phyloP scores from a whole-genome alignment of 2,113 vertebrate genomes.

The Pseudorectes ferrugineus region DNA sequence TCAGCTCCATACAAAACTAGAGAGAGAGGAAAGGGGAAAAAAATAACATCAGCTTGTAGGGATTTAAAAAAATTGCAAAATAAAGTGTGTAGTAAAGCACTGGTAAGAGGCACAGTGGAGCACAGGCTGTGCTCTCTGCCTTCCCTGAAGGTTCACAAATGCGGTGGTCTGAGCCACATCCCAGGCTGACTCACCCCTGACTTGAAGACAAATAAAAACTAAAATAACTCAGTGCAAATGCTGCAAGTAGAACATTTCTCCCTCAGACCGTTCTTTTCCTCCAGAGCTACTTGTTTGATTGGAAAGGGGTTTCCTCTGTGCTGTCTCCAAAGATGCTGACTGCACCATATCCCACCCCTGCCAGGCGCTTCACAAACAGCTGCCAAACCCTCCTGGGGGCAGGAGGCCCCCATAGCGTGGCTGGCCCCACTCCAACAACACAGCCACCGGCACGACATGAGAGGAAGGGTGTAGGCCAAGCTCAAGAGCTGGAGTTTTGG shows the following conservation, averaged over 20 bases:
- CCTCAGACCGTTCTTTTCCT: not conserved
- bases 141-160: not conserved
- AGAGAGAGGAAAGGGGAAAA: slow-evolving; percentile 35
- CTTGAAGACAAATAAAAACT: not conserved
- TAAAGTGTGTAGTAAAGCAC: not conserved
- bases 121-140: not conserved
- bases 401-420: fast-evolving
- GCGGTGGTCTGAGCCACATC: not conserved
- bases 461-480: not conserved
- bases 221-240: not conserved
- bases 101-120: not conserved
- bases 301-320: not conserved
- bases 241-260: fast-evolving
- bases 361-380: not conserved
- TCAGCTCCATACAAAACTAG: slow-evolving; percentile 92
- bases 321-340: not conserved
- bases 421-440: not conserved
- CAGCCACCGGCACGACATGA: fast-evolving
- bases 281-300: not conserved
- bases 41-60: not conserved
- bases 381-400: fast-evolving
- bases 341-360: not conserved
- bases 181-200: not conserved
- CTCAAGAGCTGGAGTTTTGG: not conserved
- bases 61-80: not conserved